Base-by-base conservation (phyloP, 1,140 invertebrate species). In the Drosophila punjabiensis region DNA sequence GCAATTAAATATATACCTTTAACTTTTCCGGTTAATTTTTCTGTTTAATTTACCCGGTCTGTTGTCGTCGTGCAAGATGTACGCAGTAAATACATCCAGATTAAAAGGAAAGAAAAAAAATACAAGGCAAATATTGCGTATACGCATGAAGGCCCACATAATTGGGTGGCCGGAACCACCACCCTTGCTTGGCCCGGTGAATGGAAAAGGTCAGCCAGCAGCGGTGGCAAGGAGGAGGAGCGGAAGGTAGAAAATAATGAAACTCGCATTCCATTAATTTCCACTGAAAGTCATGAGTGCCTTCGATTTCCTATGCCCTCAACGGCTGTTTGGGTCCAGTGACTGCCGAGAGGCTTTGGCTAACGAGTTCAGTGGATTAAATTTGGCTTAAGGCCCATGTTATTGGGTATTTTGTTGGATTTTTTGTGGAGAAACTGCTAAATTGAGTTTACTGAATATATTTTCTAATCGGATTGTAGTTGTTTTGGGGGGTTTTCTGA, bases 1-100 rank as follows among this genome's bases (percentile, higher is more conserved):
- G 45, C 81, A 78, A 83, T 88, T 81, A 79, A 85, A 81, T 71
- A 50, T 88, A 63, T 88, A 59, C 60, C 77, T 66, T 66, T 52
- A 73, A 66, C 41, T 79, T 79, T 88, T 88, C 78, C 84, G 73
- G 66, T 59, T 84, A 79, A 88, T 84, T 88, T 79, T 78, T 48
- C 60, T 64, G 53, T 81, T 80, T 81, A 73, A 75, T 75, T 84
- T 80, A 75, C 53, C 81, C 53, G 79, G n/a, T n/a, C 53, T 47
- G 77, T 48, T 20, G 60, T 65, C 64, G 43, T 63, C 55, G 74
- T 55, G 43, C 76, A 70, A 78, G 58, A 68, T 68, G 56, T 78
- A 69, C 50, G 65, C 62, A 53, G 45, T 39, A 39, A 66, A 76
- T 45, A 39, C 55, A 68, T 18, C 28, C 9, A 43, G 41, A 73